Evolutionary conservation across 2,888 invertebrate genomes (phyloP), one percentile per base, ranked within the genome.

Genomic region (Germaria angustata): DNA sequence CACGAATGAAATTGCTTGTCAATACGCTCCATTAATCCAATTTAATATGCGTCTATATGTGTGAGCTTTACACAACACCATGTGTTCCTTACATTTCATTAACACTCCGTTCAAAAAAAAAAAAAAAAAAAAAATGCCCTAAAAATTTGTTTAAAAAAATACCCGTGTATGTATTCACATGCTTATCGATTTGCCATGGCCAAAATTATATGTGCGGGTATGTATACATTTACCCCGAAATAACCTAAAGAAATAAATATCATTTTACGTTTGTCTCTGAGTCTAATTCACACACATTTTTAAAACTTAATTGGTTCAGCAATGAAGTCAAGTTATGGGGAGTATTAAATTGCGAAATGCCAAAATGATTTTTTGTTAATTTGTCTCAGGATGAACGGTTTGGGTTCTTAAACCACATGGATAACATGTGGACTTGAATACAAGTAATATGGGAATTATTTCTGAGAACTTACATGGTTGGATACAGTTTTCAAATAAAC

Each of bases 311-410:
- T 69, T 69, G 69, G 3, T 44, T 41, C 41, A 11, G 8, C 55
- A 41, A 41, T 66, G 28, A 57, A 57, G 49, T 80, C 55, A 75
- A 80, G 32, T 69, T 63, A 36, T 41, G 75, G 73, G 80, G 75
- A 59, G 80, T 76, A 80, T 80, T 59, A 71, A 71, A 80, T 80
- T 80, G 75, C 80, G 71, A 57, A 51, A 61, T 39, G 11, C 11
- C 28, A 32, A 41, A 39, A 17, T 20, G n/a, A n/a, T n/a, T 68
- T 41, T 55, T 41, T 13, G 17, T 15, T 53, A 17, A 39, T 39
- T 34, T 22, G 3, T 15, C 49, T 71, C 22, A 24, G 34, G 9
- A 41, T 41, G 28, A 53, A 53, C 39, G 53, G 24, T 49, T 51
- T 28, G 28, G 17, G 13, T 39, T 61, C 32, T 24, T 15, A 22